phyloP scores from a whole-genome alignment of 1,140 invertebrate genomes.

The Drosophila lini region DNA sequence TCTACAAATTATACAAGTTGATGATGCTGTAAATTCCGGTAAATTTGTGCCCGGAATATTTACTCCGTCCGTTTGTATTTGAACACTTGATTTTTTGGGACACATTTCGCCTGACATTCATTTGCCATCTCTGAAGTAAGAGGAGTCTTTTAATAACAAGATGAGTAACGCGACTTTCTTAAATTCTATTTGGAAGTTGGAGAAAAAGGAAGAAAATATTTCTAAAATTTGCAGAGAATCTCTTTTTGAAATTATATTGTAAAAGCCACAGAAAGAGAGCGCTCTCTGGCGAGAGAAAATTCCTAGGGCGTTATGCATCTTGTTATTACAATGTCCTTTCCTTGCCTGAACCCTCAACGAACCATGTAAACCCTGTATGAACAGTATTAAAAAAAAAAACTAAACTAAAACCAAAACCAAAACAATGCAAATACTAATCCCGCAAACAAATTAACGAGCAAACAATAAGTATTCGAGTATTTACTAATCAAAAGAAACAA shows the following conservation, averaged over 20 bases:
- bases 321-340: neutral
- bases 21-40: constrained; percentile 28
- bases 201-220: too few relatives aligned
- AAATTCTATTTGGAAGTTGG: too few relatives aligned
- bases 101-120: constrained; percentile 15
- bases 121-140: constrained; percentile 19
- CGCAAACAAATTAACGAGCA: constrained; percentile 8
- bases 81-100: constrained; percentile 21
- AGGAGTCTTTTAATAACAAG: neutral
- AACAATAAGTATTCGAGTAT: constrained; percentile 59
- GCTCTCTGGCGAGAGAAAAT: too few relatives aligned
- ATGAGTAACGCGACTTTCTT: too few relatives aligned
- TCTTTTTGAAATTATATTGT: too few relatives aligned
- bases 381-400: constrained; percentile 58
- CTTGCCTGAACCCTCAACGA: neutral
- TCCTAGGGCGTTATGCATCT: neutral
- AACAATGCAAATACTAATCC: constrained; percentile 8
- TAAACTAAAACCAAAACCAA: constrained; percentile 42
- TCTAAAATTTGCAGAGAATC: too few relatives aligned
- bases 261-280: too few relatives aligned
- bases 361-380: constrained; percentile 38
- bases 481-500: constrained; percentile 29
- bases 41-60: constrained; percentile 26
- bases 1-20: neutral
- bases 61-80: constrained; percentile 58